Evolutionary conservation across 2,113 vertebrate species (phyloP).

Genomic region (Ageneiosus marmoratus): DNA sequence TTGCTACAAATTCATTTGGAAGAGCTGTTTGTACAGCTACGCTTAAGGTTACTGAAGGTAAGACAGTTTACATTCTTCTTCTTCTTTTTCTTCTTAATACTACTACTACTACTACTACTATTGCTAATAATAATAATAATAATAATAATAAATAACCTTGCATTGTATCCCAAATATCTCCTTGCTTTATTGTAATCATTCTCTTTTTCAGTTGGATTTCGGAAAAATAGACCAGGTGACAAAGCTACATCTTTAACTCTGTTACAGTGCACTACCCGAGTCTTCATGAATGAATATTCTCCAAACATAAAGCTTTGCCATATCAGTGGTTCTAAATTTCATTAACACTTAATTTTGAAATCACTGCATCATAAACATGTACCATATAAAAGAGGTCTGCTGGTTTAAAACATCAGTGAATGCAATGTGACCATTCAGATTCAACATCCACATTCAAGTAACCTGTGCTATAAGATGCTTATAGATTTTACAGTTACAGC

Average conservation of each 20-base stretch:
- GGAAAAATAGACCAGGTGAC: constrained; percentile 69
- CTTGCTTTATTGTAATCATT: background rate
- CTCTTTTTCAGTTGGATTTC: constrained; percentile 71
- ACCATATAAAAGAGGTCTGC: background rate
- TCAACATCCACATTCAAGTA: no score
- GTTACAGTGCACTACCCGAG: background rate
- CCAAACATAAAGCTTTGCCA: background rate
- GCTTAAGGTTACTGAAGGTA: constrained; percentile 82
- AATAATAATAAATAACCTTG: background rate
- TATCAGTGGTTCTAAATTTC: background rate
- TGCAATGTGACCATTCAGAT: no score
- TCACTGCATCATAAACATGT: background rate
- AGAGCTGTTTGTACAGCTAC: constrained; percentile 73
- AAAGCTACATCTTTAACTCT: background rate
- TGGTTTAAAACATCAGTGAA: background rate
- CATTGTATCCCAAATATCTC: background rate
- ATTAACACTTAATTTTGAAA: background rate
- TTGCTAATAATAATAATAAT: background rate
- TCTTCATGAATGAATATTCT: background rate
- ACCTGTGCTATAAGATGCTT: no score
- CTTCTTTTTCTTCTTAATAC: no score
- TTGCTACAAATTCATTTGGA: constrained; percentile 80
- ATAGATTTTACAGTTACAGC: no score
- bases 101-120: background rate
- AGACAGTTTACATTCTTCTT: constrained; percentile 30